Percentiles rank a stretch among this genome's conserved stretches.
Conservation (phyloP, 2,797 vertebrate species). For the Chloroceryle inda region DNA sequence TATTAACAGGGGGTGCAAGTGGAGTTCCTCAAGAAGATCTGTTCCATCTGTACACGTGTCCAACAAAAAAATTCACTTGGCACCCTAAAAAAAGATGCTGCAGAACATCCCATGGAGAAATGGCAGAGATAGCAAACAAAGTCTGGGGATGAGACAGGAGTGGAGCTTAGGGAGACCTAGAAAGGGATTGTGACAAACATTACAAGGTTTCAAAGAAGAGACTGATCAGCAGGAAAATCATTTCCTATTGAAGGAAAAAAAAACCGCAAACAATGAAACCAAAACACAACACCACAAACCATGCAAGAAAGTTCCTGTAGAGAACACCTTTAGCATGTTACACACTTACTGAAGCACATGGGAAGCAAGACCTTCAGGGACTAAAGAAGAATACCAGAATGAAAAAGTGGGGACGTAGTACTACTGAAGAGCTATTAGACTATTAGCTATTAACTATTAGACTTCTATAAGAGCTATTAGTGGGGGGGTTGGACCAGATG, state of each 20-base stretch:
- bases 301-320: background rate
- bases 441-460: too few species aligned
- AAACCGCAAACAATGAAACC: too few species aligned
- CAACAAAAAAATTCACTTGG: fast-evolving
- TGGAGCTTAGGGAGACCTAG: background rate
- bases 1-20: background rate
- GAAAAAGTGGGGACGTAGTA: background rate
- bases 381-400: background rate
- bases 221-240: background rate
- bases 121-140: fast-evolving
- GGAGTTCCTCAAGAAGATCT: background rate
- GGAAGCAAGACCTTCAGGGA: background rate
- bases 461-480: too few species aligned
- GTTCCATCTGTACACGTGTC: background rate
- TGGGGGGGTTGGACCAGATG: too few species aligned
- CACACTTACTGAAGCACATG: background rate
- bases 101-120: background rate
- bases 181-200: fast-evolving
- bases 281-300: too few species aligned
- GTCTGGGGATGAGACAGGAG: background rate
- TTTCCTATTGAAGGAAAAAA: background rate
- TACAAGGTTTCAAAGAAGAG: background rate
- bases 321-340: background rate
- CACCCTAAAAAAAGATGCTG: background rate
- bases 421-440: background rate